A percentile compares a stretch with the other conserved stretches of the same genome.
phyloP scores from a whole-genome alignment of 2,797 vertebrate genomes.

The Gorsachius magnificus region DNA sequence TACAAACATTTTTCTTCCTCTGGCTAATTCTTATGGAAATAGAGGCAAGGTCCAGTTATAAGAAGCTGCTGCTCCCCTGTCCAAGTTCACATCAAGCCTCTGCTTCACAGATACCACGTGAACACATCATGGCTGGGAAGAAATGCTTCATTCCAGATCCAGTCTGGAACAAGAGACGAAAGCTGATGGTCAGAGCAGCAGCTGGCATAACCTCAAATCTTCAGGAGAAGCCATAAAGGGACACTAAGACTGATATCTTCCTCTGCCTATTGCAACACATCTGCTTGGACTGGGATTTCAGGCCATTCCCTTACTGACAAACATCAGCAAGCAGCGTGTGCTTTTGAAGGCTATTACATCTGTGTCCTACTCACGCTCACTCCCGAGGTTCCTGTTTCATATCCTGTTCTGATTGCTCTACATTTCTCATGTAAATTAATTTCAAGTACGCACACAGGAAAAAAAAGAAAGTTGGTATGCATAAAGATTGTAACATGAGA shows the following conservation, averaged over 20 bases:
- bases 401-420: slow-evolving; percentile 25
- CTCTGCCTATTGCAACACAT: slow-evolving; percentile 54
- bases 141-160: background rate
- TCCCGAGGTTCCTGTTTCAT: slow-evolving; percentile 51
- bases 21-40: background rate
- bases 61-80: background rate
- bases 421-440: background rate
- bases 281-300: background rate
- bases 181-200: background rate
- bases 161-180: background rate
- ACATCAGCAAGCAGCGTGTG: slow-evolving; percentile 13
- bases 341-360: slow-evolving; percentile 13
- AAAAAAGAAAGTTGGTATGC: background rate
- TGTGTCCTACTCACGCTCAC: background rate
- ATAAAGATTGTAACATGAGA: background rate
- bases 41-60: background rate
- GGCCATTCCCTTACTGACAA: background rate
- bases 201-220: background rate
- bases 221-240: slow-evolving; percentile 35
- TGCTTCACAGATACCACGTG: background rate
- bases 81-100: background rate
- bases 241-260: slow-evolving; percentile 8
- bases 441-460: background rate
- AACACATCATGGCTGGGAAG: background rate
- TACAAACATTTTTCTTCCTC: background rate